A percentile compares a stretch with the other conserved stretches of the same genome.
phyloP scores from a whole-genome alignment of 2,797 vertebrate genomes.

The Sternotherus odoratus region DNA sequence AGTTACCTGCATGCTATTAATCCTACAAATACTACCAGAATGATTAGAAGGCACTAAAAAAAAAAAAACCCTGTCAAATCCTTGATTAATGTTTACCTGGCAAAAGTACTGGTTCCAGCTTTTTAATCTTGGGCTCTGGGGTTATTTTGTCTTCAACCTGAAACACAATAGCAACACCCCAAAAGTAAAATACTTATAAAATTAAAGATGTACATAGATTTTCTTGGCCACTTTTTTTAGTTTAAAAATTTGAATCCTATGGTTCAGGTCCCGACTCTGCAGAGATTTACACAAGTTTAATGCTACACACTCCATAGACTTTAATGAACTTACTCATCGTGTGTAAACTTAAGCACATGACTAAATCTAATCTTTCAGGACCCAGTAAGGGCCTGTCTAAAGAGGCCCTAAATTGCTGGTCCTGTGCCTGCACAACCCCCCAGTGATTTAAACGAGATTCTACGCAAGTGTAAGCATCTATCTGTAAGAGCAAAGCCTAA shows the following conservation, averaged over 20 bases:
- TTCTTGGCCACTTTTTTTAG: background rate
- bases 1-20: background rate
- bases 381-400: accelerated
- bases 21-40: background rate
- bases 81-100: slow-evolving; percentile 84
- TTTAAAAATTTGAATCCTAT: background rate
- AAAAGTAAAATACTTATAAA: background rate
- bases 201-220: background rate
- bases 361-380: background rate
- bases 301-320: background rate
- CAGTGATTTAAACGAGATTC: background rate
- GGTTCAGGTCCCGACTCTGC: background rate
- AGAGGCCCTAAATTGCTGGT: background rate
- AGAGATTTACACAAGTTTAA: background rate
- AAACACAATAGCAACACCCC: slow-evolving; percentile 8
- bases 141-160: slow-evolving; percentile 88
- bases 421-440: background rate
- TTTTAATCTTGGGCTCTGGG: slow-evolving; percentile 90
- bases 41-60: background rate
- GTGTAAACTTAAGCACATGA: background rate
- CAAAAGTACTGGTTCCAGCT: slow-evolving; percentile 92
- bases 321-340: background rate
- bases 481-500: background rate
- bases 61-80: background rate
- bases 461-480: background rate